These are phyloP conservation scores for Lepidothrix coronata DNA, from an alignment of 2,113 vertebrate genomes.

Conservation along the genomic window DNA sequence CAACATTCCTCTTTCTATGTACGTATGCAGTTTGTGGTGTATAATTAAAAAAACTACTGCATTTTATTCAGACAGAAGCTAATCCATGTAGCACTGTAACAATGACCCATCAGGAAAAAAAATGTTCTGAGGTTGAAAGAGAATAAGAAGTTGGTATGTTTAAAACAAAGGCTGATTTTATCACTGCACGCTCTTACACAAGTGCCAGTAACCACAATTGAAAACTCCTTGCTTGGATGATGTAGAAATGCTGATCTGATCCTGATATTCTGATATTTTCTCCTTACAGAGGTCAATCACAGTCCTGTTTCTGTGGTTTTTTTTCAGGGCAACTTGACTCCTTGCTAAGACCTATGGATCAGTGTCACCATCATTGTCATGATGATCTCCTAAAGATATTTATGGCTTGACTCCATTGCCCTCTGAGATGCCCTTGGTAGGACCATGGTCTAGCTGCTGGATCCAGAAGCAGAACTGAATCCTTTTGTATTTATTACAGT, in stretches of 20 bases:
- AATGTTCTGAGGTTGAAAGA: not conserved
- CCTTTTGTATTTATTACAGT: not conserved
- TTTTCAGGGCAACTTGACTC: not conserved
- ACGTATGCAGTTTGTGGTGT: not conserved
- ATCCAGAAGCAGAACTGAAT: not conserved
- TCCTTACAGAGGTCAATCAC: not conserved
- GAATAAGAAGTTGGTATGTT: not conserved
- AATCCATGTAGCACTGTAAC: not conserved
- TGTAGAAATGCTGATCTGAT: not conserved
- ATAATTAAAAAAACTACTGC: not conserved
- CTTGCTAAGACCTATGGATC: not conserved
- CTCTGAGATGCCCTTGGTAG: not conserved
- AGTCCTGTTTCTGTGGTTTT: not conserved
- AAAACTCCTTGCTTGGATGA: not conserved
- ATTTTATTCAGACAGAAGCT: not conserved
- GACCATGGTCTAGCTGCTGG: not conserved
- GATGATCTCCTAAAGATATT: not conserved
- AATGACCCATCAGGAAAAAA: not conserved
- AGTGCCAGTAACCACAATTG: not conserved
- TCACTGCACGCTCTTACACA: not conserved
- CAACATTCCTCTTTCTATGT: not conserved
- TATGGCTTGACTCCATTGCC: not conserved
- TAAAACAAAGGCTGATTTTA: constrained; percentile 19
- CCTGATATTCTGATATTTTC: not conserved
- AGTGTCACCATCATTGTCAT: fast-evolving